Evolutionary conservation across 2,113 vertebrate genomes (phyloP), one percentile per base, ranked within the genome.

Genomic region (Burhinus oedicnemus): DNA sequence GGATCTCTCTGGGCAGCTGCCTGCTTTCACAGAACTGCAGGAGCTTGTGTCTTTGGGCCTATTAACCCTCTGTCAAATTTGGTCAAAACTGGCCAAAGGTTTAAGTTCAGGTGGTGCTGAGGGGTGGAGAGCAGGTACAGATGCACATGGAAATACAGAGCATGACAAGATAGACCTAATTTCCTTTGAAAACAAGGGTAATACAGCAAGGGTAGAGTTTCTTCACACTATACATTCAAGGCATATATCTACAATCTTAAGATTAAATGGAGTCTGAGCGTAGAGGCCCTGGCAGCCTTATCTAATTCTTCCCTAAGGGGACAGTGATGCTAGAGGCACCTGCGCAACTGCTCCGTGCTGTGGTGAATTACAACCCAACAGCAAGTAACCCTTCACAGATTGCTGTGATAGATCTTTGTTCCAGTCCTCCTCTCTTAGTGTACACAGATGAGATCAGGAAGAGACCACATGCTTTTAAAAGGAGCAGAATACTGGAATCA

Each of bases 281-380:
- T 25, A 84, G 62, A 94, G n/a, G 69, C 32, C 38, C 61, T 79
- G 57, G 25, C 30, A 97, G 76, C 61, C 83, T 86, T 34, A 64
- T 68, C 61, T 82, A 89, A 87, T 58, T 80, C 72, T 71, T 84
- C 95, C 81, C 87, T 71, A 36, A 91, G 30, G 86, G 52, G n/a
- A 82, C n/a, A 57, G 38, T 30, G 69, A 61, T 93, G 61, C 74
- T 76, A 70, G 74, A 96, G 83, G 81, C 36, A 89, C 77, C 74
- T 34, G 72, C 2, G 2, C 74, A 89, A 96, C 64, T 82, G 80
- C 55, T 96, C 72, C 11, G 5, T 64, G 80, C 15, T 3, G 1
- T 8, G 44, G 52, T 93, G 91, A 94, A 91, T 94, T 95, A 95
- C 83, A 92, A 5, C 69, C 86, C 72, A 21, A 49, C 79, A 65